A percentile compares a stretch with the other conserved stretches of the same genome.
Evolutionary conservation across 2,113 vertebrate species (phyloP).

Genomic region (Plecotus auritus): DNA sequence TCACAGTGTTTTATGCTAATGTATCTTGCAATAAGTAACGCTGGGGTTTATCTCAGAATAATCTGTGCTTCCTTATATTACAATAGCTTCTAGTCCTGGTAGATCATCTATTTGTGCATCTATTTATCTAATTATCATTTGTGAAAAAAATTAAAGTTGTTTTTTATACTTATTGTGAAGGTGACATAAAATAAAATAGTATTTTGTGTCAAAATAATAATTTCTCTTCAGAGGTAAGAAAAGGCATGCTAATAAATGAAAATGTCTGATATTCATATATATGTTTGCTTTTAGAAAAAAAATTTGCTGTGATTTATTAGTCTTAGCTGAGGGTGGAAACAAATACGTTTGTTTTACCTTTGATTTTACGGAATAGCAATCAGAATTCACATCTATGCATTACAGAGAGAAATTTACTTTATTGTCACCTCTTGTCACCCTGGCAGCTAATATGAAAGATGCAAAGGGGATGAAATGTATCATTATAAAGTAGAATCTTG

Average conservation of each 20-base stretch:
- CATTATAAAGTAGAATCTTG: background rate
- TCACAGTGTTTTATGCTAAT: background rate
- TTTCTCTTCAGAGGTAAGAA: background rate
- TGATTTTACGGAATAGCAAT: background rate
- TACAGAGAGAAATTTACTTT: background rate
- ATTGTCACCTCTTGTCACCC: background rate
- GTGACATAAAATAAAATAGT: background rate
- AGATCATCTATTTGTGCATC: background rate
- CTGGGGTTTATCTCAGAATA: background rate
- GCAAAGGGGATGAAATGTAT: background rate
- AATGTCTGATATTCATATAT: background rate
- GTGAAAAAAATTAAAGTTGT: background rate
- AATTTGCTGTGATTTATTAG: background rate
- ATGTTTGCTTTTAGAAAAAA: background rate
- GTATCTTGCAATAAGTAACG: background rate
- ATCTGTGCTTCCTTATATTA: background rate
- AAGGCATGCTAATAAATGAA: conserved; percentile 1
- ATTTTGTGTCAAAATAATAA: background rate
- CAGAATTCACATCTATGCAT: background rate
- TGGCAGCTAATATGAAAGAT: background rate
- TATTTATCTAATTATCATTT: background rate
- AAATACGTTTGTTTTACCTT: background rate
- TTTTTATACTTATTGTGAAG: background rate
- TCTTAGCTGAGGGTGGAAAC: background rate
- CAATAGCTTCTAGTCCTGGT: background rate